Percentiles rank a stretch among this genome's conserved stretches.
These are phyloP conservation scores for Stenodera caucasica DNA, from an alignment of 2,888 invertebrate genomes.

Conservation along the genomic window DNA sequence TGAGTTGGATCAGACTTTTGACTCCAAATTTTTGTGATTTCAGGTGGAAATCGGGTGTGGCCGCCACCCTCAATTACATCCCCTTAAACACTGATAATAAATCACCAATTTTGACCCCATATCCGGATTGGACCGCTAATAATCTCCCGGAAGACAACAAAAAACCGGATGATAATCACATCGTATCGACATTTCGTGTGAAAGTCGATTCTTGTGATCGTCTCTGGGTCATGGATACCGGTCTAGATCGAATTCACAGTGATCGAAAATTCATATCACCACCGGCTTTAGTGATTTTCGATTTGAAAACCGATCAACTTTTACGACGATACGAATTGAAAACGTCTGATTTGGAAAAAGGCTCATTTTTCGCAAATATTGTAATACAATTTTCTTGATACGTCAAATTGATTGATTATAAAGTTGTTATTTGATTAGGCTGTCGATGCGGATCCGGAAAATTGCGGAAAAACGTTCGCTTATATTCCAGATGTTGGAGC, in stretches of 20 bases:
- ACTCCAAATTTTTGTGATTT: no score
- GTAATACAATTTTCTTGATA: no score
- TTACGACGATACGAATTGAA: conserved; percentile 71
- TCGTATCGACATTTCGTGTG: conserved; percentile 74
- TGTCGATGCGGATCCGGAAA: conserved; percentile 69
- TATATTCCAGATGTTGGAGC: conserved; percentile 78
- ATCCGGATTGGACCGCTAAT: conserved; percentile 79
- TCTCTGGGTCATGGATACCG: conserved; percentile 82
- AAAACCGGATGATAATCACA: conserved; percentile 59
- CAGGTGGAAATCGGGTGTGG: conserved; percentile 70
- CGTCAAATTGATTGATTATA: no score
- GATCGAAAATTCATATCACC: conserved; percentile 64
- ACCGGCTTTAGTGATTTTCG: conserved; percentile 70
- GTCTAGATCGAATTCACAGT: conserved; percentile 74
- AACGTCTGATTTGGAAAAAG: conserved; percentile 67
- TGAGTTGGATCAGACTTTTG: no score
- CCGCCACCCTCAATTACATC: conserved; percentile 70
- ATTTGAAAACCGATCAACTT: conserved; percentile 74
- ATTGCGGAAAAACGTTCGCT: conserved; percentile 74
- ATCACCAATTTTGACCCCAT: conserved; percentile 73
- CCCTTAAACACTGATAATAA: conserved; percentile 61
- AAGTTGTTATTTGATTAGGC: no score
- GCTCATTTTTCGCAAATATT: conserved; percentile 80
- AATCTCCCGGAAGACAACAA: conserved; percentile 67
- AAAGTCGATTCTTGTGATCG: conserved; percentile 76